Percentiles rank a stretch among this genome's conserved stretches.
Evolutionary conservation across 2,888 invertebrate genomes (phyloP).

Genomic region (Disparrhopalites patrizii): DNA sequence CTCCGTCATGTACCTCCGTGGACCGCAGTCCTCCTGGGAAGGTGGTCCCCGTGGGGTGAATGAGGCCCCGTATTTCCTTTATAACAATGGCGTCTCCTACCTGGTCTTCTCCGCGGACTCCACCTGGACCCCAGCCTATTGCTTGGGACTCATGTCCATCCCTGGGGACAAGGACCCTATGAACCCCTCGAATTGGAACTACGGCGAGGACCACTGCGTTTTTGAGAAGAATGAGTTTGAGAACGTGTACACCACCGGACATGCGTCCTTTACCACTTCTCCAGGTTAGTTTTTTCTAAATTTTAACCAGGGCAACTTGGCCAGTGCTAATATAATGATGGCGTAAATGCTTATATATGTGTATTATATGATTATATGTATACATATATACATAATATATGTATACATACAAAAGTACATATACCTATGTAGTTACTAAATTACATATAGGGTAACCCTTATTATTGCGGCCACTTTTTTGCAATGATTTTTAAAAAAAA

Average conservation of each 20-base stretch:
- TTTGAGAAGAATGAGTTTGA: constrained; percentile 38
- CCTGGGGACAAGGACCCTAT: constrained; percentile 34
- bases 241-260: constrained; percentile 35
- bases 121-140: constrained; percentile 34
- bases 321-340: too few relatives aligned
- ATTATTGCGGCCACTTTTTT: too few relatives aligned
- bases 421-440: background rate
- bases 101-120: constrained; percentile 34
- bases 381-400: too few relatives aligned
- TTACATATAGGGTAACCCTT: background rate
- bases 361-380: too few relatives aligned
- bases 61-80: constrained; percentile 37
- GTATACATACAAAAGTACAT: too few relatives aligned
- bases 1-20: constrained; percentile 24
- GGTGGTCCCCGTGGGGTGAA: constrained; percentile 13
- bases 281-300: too few relatives aligned
- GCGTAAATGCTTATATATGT: background rate
- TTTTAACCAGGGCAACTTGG: too few relatives aligned
- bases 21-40: constrained; percentile 35
- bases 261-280: constrained; percentile 36
- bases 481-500: too few relatives aligned
- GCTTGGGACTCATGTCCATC: constrained; percentile 34
- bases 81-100: constrained; percentile 29
- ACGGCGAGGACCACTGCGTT: constrained; percentile 27
- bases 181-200: constrained; percentile 34